Base-by-base conservation (phyloP, 1,140 invertebrate genomes). In the Marisa cornuarietis region DNA sequence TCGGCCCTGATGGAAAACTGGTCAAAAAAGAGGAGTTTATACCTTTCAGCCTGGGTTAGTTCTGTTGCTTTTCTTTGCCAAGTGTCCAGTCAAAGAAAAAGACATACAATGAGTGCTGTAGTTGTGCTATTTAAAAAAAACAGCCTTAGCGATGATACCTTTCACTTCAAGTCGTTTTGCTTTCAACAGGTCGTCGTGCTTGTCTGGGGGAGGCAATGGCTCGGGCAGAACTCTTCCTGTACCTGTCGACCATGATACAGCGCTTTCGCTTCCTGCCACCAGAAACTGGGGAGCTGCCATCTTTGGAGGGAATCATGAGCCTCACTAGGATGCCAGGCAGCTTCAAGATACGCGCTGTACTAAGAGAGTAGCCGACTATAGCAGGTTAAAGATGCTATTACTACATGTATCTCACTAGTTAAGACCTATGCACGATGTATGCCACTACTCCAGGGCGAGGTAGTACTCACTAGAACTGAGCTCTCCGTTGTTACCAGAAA, bases 1-100 rank as follows among this genome's bases (percentile, higher is more conserved):
- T 92, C 18, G 79, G 84, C 24, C 76, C 82, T 13, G 82, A 84
- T 26, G 89, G 89, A 10, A 83, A 83, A 52, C 16, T 88, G 0
- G 58, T 61, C 24, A 83, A 85, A 78, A 82, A 76, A 24, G 72
- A 74, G 14, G 72, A 74, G 63, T 76, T 76, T n/a, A 76, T 76
- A 16, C 75, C 75, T 24, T 76, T 76, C 31, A 42, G 26, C 6
- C 5, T 76, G n/a, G 75, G 75, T 61, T 24, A 22, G 61, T 54
- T n/a, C 18, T 26, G 14, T 16, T 74, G 72, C 24, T 26, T 83
- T 10, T 42, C 6, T 42, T 0, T 42, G 6, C 31, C 6, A 0
- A 42, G 6, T 42, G 0, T 42, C 3, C 31, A 42, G 31, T 42
- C 31, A 42, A 42, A 6, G 31, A 42, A 42, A 42, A 42, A 42